Conservation (phyloP, 2,113 vertebrate species). For the Tychaedon coryphoeus region DNA sequence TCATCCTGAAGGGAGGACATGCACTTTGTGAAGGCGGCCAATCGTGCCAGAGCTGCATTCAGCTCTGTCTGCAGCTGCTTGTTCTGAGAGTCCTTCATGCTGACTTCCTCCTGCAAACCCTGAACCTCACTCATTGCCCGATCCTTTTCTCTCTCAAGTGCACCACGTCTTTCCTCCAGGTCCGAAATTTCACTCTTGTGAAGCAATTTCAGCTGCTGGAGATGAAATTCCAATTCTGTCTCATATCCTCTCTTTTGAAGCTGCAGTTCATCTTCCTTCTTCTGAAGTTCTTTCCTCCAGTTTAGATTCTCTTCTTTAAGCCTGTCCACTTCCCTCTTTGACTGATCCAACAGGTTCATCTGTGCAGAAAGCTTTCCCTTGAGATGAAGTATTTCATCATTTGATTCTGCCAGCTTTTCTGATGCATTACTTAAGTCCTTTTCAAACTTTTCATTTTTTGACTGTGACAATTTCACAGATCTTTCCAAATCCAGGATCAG, state of each 20-base stretch:
- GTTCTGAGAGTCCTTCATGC: slow-evolving; percentile 66
- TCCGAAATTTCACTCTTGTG: slow-evolving; percentile 64
- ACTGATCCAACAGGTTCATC: slow-evolving; percentile 61
- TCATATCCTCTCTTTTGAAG: slow-evolving; percentile 38
- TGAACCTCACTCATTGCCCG: slow-evolving; percentile 22
- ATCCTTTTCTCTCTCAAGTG: slow-evolving; percentile 67
- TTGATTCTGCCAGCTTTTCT: slow-evolving; percentile 49
- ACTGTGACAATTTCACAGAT: slow-evolving; percentile 72
- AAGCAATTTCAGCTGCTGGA: slow-evolving; percentile 57
- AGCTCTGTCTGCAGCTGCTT: slow-evolving; percentile 72
- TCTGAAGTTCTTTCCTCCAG: slow-evolving; percentile 62
- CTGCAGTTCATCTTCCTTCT: slow-evolving; percentile 50
- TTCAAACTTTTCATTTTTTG: slow-evolving; percentile 61
- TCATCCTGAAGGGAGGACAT: slow-evolving; percentile 72
- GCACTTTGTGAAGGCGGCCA: slow-evolving; percentile 73
- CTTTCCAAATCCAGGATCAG: slow-evolving; percentile 82
- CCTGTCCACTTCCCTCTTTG: slow-evolving; percentile 48
- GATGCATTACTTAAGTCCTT: slow-evolving; percentile 67
- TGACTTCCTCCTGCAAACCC: slow-evolving; percentile 66
- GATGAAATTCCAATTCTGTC: slow-evolving; percentile 7
- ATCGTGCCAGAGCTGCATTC: slow-evolving; percentile 68
- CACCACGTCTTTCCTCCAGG: slow-evolving; percentile 62
- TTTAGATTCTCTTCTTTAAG: slow-evolving; percentile 69
- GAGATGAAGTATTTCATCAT: slow-evolving; percentile 46
- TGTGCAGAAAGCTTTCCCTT: slow-evolving; percentile 62